Evolutionary conservation across 2,113 vertebrate species (phyloP).

Genomic region (Grus americana): DNA sequence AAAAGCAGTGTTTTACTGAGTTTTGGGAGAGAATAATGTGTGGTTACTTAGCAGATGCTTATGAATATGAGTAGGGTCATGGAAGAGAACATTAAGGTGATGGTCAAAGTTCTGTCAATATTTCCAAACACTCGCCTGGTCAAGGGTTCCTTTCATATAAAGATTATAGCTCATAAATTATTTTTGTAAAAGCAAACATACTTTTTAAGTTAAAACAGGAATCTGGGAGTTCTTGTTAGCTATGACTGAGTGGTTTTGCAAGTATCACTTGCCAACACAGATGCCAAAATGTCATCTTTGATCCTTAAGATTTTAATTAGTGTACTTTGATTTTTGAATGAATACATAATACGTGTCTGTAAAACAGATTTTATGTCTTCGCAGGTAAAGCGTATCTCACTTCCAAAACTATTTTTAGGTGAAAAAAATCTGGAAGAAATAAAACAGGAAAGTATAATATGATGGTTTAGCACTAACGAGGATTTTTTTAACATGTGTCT

Average conservation of each 20-base stretch:
- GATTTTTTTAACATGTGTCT: background rate
- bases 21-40: background rate
- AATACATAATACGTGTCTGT: background rate
- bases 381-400: background rate
- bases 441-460: background rate
- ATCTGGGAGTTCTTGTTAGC: background rate
- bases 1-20: background rate
- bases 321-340: background rate
- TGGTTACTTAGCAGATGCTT: background rate
- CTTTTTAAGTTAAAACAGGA: background rate
- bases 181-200: background rate
- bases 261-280: background rate
- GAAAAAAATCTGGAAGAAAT: background rate
- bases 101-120: background rate
- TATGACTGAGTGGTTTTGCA: background rate
- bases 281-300: background rate
- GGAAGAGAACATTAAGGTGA: background rate
- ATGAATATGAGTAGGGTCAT: background rate
- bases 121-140: background rate
- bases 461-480: background rate
- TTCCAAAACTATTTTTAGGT: background rate
- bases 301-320: background rate
- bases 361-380: background rate
- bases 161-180: background rate
- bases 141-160: background rate